These are phyloP conservation scores for Myzus persicae DNA, from an alignment of 1,140 invertebrate species.

Conservation along the genomic window DNA sequence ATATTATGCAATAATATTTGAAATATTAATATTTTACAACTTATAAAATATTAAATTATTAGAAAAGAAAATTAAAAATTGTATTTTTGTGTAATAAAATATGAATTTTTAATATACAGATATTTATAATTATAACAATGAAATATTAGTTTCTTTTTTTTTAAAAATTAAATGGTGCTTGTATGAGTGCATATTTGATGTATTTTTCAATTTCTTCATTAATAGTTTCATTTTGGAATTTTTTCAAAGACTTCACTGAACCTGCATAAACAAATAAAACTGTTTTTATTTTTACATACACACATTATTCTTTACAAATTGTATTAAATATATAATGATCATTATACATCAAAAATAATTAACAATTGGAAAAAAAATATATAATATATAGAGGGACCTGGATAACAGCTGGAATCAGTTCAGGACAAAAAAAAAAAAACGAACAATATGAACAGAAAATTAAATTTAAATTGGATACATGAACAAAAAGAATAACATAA, in stretches of 20 bases:
- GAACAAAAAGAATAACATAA: too few species aligned
- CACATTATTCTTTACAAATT: neutral
- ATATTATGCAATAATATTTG: neutral
- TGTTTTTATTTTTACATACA: neutral
- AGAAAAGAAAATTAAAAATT: neutral
- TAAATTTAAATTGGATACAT: too few species aligned
- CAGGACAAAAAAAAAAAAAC: too few species aligned
- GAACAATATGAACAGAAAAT: too few species aligned
- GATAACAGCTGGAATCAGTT: too few species aligned
- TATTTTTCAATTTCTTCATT: constrained; percentile 11
- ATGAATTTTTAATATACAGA: neutral
- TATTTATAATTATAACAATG: neutral
- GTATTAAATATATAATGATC: too few species aligned
- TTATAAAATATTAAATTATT: neutral
- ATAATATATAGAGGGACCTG: too few species aligned
- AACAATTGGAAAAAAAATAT: too few species aligned
- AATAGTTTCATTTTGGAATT: neutral
- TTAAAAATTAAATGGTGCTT: constrained; percentile 18
- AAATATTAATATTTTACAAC: neutral
- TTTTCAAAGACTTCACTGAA: constrained; percentile 6
- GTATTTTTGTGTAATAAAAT: neutral
- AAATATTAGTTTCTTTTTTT: constrained; percentile 6
- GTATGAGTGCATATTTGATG: neutral
- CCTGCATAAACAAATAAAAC: neutral
- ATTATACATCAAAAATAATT: too few species aligned